Evolutionary conservation across 2,113 vertebrate genomes (phyloP), one percentile per base, ranked within the genome.

Genomic region (Cacatua alba): DNA sequence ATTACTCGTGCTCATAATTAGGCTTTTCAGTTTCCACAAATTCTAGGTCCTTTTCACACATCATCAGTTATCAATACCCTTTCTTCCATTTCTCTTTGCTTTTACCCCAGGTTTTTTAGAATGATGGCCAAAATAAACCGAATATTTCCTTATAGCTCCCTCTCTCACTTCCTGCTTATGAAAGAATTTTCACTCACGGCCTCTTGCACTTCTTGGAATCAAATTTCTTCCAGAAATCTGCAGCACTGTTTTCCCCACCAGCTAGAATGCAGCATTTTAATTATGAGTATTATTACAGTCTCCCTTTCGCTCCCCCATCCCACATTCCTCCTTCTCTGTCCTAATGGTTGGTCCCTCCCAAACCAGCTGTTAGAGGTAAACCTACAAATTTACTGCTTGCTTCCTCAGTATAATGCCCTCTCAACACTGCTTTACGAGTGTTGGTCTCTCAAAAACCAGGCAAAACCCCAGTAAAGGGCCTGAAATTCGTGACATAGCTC

Each of bases 151-250:
- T 93, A 90, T 82, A 96, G 52, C 83, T 92, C 93, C 35, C 82
- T 82, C 82, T 95, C 92, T 95, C 79, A 71, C 95, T 97, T 97
- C 96, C 97, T 97, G 93, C 97, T 97, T 95, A 95, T 90, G 94
- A 96, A 97, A 92, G 95, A 96, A 97, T 97, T 97, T 95, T 97
- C 85, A 87, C 88, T 95, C 77, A 33, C 53, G 80, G 95, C 95
- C 95, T 95, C 97, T 96, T 96, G 93, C 95, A 94, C 95, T 97
- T 96, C 84, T 87, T 86, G 88, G 95, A 91, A 92, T 96, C 95
- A 93, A 81, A 91, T 97, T 96, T 96, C 97, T 86, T 81, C 93
- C 88, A 96, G 88, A 95, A 92, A 96, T 90, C 80, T 77, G 83
- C 74, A 92, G 80, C 71, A 33, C 76, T 64, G 57, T 79, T 92